These are phyloP conservation scores for Branchipolynoe longqiensis DNA, from an alignment of 2,888 invertebrate species.

Conservation along the genomic window DNA sequence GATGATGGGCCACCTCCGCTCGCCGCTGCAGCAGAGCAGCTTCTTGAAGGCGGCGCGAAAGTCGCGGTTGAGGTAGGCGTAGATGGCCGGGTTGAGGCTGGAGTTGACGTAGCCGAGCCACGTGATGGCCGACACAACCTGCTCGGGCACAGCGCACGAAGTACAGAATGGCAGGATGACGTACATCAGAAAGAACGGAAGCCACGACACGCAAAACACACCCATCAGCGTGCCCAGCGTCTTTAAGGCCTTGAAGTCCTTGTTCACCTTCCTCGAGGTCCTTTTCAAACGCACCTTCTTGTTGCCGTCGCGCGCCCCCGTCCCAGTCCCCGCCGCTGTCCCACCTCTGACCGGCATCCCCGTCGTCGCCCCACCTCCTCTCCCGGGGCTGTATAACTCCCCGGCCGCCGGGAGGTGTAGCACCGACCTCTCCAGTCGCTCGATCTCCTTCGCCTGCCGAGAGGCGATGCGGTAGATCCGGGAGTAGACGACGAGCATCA, in stretches of 20 bases:
- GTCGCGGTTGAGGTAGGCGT: slow-evolving; percentile 72
- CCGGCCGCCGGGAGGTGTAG: background rate
- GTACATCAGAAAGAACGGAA: slow-evolving; percentile 72
- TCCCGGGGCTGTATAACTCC: too few species aligned
- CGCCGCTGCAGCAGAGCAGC: slow-evolving; percentile 46
- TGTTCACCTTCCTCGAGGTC: slow-evolving; percentile 62
- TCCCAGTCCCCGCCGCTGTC: background rate
- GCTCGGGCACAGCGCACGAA: slow-evolving; percentile 67
- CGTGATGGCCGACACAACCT: slow-evolving; percentile 69
- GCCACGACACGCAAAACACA: slow-evolving; percentile 70
- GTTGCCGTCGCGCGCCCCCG: background rate
- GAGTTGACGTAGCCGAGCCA: slow-evolving; percentile 75
- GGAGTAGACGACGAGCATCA: slow-evolving; percentile 78
- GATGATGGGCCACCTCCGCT: slow-evolving; percentile 18
- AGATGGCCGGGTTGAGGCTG: slow-evolving; percentile 73
- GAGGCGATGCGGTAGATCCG: slow-evolving; percentile 76
- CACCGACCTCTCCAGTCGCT: slow-evolving; percentile 70
- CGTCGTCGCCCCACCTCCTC: background rate
- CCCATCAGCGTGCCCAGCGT: slow-evolving; percentile 72
- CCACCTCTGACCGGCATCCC: too few species aligned
- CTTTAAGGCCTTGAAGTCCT: slow-evolving; percentile 69
- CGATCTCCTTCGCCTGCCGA: slow-evolving; percentile 74
- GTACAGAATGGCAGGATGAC: slow-evolving; percentile 70
- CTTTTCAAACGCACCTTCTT: slow-evolving; percentile 42
- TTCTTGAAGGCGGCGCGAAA: slow-evolving; percentile 71